A percentile compares a stretch with the other conserved stretches of the same genome.
phyloP scores from a whole-genome alignment of 2,113 vertebrate genomes.

The Melanerpes aurifrons region DNA sequence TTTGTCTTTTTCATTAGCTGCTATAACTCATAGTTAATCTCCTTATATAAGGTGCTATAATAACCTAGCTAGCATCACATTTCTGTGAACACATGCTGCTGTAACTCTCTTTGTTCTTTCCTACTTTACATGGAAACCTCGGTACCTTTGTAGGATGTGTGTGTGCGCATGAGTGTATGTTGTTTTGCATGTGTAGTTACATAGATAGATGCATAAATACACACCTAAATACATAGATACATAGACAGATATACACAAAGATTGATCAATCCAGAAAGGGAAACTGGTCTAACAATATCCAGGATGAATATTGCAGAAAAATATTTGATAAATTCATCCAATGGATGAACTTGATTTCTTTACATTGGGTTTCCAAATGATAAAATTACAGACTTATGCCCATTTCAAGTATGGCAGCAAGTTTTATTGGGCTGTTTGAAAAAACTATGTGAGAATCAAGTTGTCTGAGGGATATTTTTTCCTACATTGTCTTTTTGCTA shows the following conservation, averaged over 20 bases:
- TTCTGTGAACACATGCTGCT: not conserved
- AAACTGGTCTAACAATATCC: not conserved
- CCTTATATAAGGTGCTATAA: not conserved
- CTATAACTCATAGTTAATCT: slow-evolving; percentile 50
- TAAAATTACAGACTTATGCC: not conserved
- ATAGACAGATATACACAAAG: not conserved
- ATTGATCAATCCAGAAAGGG: not conserved
- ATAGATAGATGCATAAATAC: no score
- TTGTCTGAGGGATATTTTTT: not conserved
- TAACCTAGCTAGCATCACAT: not conserved
- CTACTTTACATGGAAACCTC: not conserved
- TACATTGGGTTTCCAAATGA: not conserved
- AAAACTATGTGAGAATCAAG: not conserved
- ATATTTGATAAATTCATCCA: not conserved
- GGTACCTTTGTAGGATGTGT: accelerated
- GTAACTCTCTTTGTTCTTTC: not conserved
- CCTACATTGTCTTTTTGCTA: not conserved
- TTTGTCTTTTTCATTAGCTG: slow-evolving; percentile 28
- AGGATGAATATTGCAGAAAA: not conserved
- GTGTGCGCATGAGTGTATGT: accelerated
- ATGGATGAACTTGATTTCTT: not conserved
- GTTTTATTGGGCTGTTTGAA: not conserved
- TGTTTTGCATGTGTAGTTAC: no score
- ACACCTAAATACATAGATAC: no score
- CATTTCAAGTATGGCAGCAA: not conserved